Base-by-base conservation (phyloP, 2,113 vertebrate genomes). In the Seriola aureovittata region DNA sequence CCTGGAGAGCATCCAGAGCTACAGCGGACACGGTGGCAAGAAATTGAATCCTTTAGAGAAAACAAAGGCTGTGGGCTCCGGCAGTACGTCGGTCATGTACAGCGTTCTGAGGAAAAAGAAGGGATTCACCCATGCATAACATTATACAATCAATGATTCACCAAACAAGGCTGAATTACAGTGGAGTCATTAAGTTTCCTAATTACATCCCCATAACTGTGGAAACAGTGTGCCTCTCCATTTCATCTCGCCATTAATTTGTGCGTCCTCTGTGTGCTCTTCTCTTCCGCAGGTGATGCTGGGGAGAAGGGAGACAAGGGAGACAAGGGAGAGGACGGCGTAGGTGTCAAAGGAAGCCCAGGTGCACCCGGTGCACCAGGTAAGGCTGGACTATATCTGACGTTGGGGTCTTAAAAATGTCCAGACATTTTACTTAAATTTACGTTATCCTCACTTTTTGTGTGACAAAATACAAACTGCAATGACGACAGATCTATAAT, bases 361-460 rank as follows among this genome's bases (percentile, higher is more conserved):
- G 96, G 96, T 1, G 69, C 84, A 67, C 93, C 89, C 64, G 96
- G 96, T 44, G 76, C 85, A 67, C 88, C 92, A 93, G 96, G 96
- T 96, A 89, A 91, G 66, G 38, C 64, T 44, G 6, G 5, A 19
- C 19, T 59, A 25, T 25, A 25, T 19, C n/a, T 54, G 38, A 80
- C 52, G 64, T 38, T 8, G 3, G 16, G 13, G 11, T 52, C 60
- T 40, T 54, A 0, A 2, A 73, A 50, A 65, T 58, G 50, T 66
- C 50, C n/a, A 23, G n/a, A 68, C 21, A 58, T 38, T 38, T 7
- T 7, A 38, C 38, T 38, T 7, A 38, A 38, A 38, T 38, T 38
- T 38, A 8, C 5, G 38, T 7, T 5, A 5, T 38, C 38, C 1
- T 38, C 38, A 38, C 38, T 38, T 38, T 38, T 38, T 8, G 38